A percentile compares a stretch with the other conserved stretches of the same genome.
These are phyloP conservation scores for Leucophenga maculata DNA, from an alignment of 2,888 invertebrate species.

Conservation along the genomic window DNA sequence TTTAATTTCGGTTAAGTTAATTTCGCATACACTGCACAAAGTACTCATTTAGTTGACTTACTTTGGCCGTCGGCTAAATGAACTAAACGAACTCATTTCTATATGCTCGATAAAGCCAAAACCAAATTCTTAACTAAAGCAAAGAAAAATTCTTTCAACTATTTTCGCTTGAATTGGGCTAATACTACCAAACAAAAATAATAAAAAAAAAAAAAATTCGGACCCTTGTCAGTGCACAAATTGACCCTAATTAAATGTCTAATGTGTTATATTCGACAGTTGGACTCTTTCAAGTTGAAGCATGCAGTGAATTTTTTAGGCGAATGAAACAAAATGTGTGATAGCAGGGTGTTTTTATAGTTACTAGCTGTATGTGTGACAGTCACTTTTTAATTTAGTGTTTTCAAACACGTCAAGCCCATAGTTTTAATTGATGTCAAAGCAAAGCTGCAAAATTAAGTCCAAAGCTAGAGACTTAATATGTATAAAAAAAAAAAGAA, in stretches of 20 bases:
- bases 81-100: background rate
- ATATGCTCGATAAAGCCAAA: no score
- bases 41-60: background rate
- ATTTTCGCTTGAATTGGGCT: no score
- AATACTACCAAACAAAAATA: no score
- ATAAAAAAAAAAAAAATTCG: no score
- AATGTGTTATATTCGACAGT: constrained; percentile 45
- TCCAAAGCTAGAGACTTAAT: constrained; percentile 33
- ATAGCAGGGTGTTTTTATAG: no score
- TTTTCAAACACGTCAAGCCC: constrained; percentile 42
- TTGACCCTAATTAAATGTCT: constrained; percentile 43
- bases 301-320: background rate
- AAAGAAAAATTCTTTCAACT: no score
- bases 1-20: no score
- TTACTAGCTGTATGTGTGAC: background rate
- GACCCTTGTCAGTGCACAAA: constrained; percentile 41
- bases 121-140: no score
- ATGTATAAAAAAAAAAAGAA: constrained; percentile 6
- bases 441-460: background rate
- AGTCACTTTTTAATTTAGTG: constrained; percentile 41
- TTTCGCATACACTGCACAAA: background rate
- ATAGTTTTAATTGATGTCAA: constrained; percentile 58
- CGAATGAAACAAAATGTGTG: background rate
- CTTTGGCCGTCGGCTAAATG: background rate
- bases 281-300: constrained; percentile 29